Percentiles rank a stretch among this genome's conserved stretches.
Evolutionary conservation across 2,797 vertebrate species (phyloP).

Genomic region (Diceros bicornis): DNA sequence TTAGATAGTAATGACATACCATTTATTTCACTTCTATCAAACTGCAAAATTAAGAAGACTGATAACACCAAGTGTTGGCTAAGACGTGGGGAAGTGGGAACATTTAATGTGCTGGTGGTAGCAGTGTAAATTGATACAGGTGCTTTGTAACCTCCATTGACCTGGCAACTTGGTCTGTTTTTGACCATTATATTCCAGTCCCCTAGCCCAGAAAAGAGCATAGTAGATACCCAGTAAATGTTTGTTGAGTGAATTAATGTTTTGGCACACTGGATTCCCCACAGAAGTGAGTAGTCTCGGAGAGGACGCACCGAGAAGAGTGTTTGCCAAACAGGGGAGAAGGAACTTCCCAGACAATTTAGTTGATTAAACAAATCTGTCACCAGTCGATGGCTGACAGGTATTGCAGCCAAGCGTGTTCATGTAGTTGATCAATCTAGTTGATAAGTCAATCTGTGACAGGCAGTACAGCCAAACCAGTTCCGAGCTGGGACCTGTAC

Average conservation of each 20-base stretch:
- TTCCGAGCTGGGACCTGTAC: neutral
- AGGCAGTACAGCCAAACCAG: neutral
- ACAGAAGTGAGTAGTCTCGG: neutral
- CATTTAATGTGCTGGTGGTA: neutral
- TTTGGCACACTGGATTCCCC: neutral
- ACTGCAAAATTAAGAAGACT: neutral
- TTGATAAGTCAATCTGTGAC: neutral
- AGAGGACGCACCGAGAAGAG: neutral
- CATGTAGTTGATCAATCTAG: neutral
- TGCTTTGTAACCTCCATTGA: neutral
- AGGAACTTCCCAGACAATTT: neutral
- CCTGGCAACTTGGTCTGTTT: neutral
- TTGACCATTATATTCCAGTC: neutral
- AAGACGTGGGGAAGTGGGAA: neutral
- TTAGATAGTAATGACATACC: neutral
- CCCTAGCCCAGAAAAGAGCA: neutral
- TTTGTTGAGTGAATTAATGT: neutral
- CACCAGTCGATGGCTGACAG: neutral
- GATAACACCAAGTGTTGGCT: neutral
- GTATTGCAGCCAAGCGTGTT: neutral
- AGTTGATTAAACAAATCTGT: neutral
- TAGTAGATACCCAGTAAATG: neutral
- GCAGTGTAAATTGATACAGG: no score
- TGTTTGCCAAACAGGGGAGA: neutral
- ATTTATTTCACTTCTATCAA: neutral